Evolutionary conservation across 2,113 vertebrate species (phyloP).

Genomic region (Sander lucioperca): DNA sequence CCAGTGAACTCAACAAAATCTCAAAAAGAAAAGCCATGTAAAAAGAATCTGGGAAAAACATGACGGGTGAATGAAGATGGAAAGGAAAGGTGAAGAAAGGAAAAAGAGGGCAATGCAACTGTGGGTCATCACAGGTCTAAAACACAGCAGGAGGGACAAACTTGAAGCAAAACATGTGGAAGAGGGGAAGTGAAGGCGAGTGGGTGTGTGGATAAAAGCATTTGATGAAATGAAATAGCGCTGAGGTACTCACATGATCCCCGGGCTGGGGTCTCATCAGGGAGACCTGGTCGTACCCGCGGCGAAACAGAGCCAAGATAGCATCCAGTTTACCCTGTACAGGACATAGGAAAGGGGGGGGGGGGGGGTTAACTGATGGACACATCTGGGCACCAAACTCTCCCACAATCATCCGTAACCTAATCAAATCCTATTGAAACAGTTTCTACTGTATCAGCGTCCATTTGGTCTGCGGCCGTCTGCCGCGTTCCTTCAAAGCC

Average conservation of each 20-base stretch:
- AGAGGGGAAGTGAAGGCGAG: background rate
- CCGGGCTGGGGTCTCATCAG: conserved; percentile 92
- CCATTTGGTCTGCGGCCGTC: conserved; percentile 29
- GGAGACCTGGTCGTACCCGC: conserved; percentile 91
- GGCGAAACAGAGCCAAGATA: conserved; percentile 90
- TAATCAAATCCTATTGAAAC: conserved; percentile 1
- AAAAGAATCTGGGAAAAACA: background rate
- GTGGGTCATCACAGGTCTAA: conserved; percentile 10
- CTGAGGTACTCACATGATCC: conserved; percentile 86
- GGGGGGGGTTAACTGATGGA: background rate
- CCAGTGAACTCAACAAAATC: background rate
- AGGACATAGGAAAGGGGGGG: conserved; percentile 29
- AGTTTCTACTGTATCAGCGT: conserved; percentile 35
- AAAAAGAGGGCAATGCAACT: background rate
- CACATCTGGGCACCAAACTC: conserved; percentile 31
- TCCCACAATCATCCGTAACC: background rate
- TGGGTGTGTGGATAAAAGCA: background rate
- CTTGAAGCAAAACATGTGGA: background rate
- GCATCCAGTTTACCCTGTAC: conserved; percentile 91
- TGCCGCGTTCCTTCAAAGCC: background rate
- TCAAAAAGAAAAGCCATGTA: background rate
- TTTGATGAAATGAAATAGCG: conserved; percentile 18
- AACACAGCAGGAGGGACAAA: background rate
- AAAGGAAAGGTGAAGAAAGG: background rate
- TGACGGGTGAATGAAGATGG: background rate